Base-by-base conservation (phyloP, 2,888 invertebrate genomes). In the Schizaphis graminum region DNA sequence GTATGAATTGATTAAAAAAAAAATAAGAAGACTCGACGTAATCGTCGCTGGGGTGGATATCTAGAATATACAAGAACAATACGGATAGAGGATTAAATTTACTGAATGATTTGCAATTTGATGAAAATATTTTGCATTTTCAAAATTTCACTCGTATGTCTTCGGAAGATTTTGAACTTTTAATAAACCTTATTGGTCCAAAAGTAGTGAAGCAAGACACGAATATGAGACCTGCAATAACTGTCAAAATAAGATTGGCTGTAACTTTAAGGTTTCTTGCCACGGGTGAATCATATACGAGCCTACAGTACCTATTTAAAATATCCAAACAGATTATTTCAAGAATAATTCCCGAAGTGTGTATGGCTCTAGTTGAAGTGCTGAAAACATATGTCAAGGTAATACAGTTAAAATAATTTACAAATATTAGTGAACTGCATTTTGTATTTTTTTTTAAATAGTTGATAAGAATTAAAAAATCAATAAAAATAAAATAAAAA, bases 271-370 rank as follows among this genome's bases (percentile, higher is more conserved):
- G 95, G 89, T 95, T 94, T 91, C 49, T 94, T 10, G 94, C 94
- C 47, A 85, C 94, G 94, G n/a, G n/a, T n/a, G n/a, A n/a, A n/a
- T n/a, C n/a, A n/a, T n/a, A n/a, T n/a, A n/a, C n/a, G n/a, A n/a
- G 94, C 77, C 77, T 95, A 57, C 91, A 90, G 84, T 95, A 95
- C 94, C 88, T 94, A 61, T 95, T 95, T 61, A 95, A 92, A 56
- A 94, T 95, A 92, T 95, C 95, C 0, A 95, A 95, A 84, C 94
- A 94, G 93, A 47, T 87, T 35, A 95, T 95, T 85, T 95, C 95
- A n/a, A 49, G 35, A 84, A 84, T 95, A 47, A 90, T 95, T 28
- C 94, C 95, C 35, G 91, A 92, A 91, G 95, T 95, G 10, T 94
- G 95, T 92, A 92, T 94, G 90, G 95, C 94, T 28, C 85, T 95